Base-by-base conservation (phyloP, 2,888 invertebrate species). In the Drosophila antonietae region DNA sequence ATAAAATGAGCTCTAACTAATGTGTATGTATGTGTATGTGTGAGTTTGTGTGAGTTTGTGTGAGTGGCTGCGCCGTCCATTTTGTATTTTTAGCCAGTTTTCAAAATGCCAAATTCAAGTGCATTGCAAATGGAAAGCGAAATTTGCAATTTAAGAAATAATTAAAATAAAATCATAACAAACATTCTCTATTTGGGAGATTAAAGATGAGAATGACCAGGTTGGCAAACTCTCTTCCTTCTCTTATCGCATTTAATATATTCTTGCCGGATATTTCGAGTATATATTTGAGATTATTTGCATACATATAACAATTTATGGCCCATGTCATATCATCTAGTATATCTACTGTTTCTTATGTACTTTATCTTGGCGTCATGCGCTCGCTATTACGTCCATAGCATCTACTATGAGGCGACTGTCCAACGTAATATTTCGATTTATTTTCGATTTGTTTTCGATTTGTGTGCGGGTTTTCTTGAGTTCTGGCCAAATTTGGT, bases 81-180 rank as follows among this genome's bases (percentile, higher is more conserved):
- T 64, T 47, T 31, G 56, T 84, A 88, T 83, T 82, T 85, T 73
- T 82, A 85, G 71, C 46, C 31, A 63, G 58, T 63, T 76, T 60
- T 68, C 18, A 56, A 83, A 88, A 88, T 83, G 83, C 73, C 83
- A 87, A 71, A 73, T 76, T 84, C 80, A 84, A 88, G 81, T 77
- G 73, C 73, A 81, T 31, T 57, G 31, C 18, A 28, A 20, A 59
- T 55, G 39, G 60, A 72, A 65, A 33, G 64, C 43, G 49, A 72
- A 78, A 23, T 46, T 46, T 23, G 1, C 23, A 14, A 23, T 14
- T 12, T 20, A 44, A 12, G 5, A 10, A 35, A 35, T 35, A 35
- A 35, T 44, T 2, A 5, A 44, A 20, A 8, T 23, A 46, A 46
- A 23, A 44, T 12, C 7, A 44, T 12, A 23, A 15, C 14, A 46